Percentiles rank a stretch among this genome's conserved stretches.
Conservation (phyloP, 2,797 vertebrate species). For the Acrossocheilus fasciatus region DNA sequence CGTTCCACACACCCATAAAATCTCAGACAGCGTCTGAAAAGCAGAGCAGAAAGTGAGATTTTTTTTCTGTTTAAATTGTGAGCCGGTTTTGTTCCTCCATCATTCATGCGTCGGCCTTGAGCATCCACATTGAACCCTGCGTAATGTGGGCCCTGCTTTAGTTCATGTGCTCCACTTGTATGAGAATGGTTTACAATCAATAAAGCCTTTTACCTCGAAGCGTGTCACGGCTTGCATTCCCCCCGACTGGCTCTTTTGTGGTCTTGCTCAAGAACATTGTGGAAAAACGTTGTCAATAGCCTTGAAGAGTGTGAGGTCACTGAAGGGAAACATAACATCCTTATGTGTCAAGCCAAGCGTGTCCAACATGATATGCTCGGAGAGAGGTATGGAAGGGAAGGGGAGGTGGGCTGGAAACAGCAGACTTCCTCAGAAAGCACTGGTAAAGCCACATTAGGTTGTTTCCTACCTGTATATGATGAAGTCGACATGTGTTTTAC, state of each 20-base stretch:
- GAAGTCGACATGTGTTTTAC: slow-evolving; percentile 27
- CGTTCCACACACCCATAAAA: slow-evolving; percentile 22
- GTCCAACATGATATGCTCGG: slow-evolving; percentile 36
- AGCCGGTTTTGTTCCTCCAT: slow-evolving; percentile 23
- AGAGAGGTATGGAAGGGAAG: slow-evolving; percentile 43
- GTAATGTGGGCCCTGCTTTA: slow-evolving; percentile 5
- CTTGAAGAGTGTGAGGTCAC: slow-evolving; percentile 42
- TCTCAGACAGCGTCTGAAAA: slow-evolving; percentile 25
- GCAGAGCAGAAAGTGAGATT: slow-evolving; percentile 22
- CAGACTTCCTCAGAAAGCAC: slow-evolving; percentile 5
- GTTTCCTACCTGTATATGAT: background rate
- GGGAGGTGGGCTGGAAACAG: slow-evolving; percentile 44
- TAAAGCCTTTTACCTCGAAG: slow-evolving; percentile 42
- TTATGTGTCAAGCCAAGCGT: slow-evolving; percentile 40
- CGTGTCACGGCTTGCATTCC: slow-evolving; percentile 29
- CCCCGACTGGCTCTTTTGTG: slow-evolving; percentile 44
- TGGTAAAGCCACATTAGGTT: background rate
- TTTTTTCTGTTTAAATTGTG: background rate
- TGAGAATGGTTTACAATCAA: slow-evolving; percentile 52
- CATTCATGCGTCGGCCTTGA: slow-evolving; percentile 33
- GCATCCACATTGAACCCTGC: background rate
- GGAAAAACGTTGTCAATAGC: slow-evolving; percentile 41
- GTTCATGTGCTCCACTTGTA: slow-evolving; percentile 37
- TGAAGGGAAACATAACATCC: slow-evolving; percentile 40
- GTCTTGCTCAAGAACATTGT: slow-evolving; percentile 39